phyloP scores from a whole-genome alignment of 1,140 invertebrate species.

The Linepithema humile region DNA sequence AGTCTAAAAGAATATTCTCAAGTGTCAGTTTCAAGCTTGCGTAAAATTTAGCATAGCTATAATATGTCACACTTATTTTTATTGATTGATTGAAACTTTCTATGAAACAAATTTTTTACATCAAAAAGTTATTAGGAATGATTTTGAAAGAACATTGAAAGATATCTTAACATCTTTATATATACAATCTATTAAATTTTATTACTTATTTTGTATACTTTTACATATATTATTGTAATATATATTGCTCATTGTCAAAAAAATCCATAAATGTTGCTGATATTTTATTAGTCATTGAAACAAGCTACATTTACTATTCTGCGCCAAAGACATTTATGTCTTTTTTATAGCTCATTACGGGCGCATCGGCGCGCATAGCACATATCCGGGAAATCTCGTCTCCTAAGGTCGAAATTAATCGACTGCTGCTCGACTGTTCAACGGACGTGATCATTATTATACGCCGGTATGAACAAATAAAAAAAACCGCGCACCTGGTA shows the following conservation, averaged over 20 bases:
- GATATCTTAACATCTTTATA: neutral
- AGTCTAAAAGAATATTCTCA: neutral
- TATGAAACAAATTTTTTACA: too few relatives aligned
- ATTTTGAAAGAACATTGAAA: neutral
- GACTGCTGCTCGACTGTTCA: neutral
- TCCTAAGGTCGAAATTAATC: slow-evolving; percentile 44
- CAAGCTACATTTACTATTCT: neutral
- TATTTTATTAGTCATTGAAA: neutral
- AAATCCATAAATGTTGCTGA: neutral
- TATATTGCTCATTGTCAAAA: neutral
- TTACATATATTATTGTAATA: neutral
- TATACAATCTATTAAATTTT: neutral
- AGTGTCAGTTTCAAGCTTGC: neutral
- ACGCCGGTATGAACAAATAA: neutral
- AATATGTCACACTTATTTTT: neutral
- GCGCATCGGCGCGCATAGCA: neutral
- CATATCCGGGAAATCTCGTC: slow-evolving; percentile 30
- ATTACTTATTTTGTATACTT: neutral
- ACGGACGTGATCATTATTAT: neutral
- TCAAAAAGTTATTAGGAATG: neutral
- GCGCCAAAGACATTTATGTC: neutral
- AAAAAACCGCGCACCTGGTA: neutral
- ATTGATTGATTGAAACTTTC: neutral
- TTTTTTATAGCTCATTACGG: slow-evolving; percentile 34
- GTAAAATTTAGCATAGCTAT: neutral